A percentile compares a stretch with the other conserved stretches of the same genome.
Evolutionary conservation across 92 coral and sea anemone species (phyloP).

Genomic region (Palythoa caribaeorum): DNA sequence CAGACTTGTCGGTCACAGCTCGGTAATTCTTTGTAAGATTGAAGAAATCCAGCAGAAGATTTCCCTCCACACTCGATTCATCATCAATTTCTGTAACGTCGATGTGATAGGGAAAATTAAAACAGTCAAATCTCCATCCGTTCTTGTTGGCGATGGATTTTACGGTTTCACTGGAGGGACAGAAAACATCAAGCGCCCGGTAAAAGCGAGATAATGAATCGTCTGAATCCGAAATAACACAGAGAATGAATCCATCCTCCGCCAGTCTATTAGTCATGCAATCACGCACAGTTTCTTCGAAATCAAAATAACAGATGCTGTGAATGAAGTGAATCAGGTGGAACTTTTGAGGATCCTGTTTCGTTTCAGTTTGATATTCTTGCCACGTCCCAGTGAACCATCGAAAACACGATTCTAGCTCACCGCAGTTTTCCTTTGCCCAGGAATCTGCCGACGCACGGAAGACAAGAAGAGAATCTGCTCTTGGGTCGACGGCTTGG

Average conservation of each 20-base stretch:
- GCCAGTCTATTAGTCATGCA: background rate
- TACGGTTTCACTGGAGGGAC: background rate
- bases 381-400: too few species aligned
- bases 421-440: too few species aligned
- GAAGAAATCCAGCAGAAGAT: background rate
- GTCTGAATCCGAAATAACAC: background rate
- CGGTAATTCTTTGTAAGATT: background rate
- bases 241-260: background rate
- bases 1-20: background rate
- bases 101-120: background rate
- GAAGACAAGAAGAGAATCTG: too few species aligned
- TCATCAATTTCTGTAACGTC: background rate
- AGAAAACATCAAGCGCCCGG: background rate
- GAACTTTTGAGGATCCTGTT: background rate
- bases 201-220: background rate
- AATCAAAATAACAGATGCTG: background rate
- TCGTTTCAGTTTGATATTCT: too few species aligned
- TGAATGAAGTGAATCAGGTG: background rate
- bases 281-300: background rate
- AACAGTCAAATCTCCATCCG: too few species aligned
- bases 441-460: too few species aligned
- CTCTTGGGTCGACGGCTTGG: too few species aligned
- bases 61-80: background rate
- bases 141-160: background rate
- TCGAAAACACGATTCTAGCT: background rate